Conservation (phyloP, 2,888 invertebrate species). For the Girardia tigrina region DNA sequence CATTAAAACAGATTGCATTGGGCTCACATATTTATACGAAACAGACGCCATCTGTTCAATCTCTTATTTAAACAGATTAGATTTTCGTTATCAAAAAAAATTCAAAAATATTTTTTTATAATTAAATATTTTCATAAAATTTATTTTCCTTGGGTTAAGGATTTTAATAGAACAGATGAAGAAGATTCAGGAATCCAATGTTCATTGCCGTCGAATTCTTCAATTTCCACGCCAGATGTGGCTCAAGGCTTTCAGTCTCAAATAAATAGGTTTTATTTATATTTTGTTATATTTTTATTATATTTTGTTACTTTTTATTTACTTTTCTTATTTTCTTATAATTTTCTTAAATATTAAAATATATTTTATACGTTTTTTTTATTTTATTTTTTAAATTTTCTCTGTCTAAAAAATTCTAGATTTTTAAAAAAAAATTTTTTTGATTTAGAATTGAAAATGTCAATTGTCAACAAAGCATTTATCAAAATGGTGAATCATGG, state of each 20-base stretch:
- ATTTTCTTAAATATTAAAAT: too few relatives aligned
- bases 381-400: too few relatives aligned
- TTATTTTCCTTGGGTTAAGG: background rate
- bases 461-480: background rate
- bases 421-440: too few relatives aligned
- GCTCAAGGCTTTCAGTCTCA: background rate
- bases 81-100: background rate
- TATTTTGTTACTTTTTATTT: too few relatives aligned
- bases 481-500: background rate
- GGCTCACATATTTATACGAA: background rate
- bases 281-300: background rate
- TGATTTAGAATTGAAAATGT: background rate
- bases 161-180: background rate
- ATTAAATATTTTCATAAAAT: background rate
- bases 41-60: slow-evolving; percentile 7
- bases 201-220: background rate
- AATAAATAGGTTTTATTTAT: background rate
- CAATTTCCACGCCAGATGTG: background rate
- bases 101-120: background rate
- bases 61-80: background rate
- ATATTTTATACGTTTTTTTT: too few relatives aligned
- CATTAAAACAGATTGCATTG: slow-evolving; percentile 15
- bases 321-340: too few relatives aligned
- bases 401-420: too few relatives aligned
- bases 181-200: background rate